Base-by-base conservation (phyloP, 1,140 invertebrate genomes). In the Euura lappo region DNA sequence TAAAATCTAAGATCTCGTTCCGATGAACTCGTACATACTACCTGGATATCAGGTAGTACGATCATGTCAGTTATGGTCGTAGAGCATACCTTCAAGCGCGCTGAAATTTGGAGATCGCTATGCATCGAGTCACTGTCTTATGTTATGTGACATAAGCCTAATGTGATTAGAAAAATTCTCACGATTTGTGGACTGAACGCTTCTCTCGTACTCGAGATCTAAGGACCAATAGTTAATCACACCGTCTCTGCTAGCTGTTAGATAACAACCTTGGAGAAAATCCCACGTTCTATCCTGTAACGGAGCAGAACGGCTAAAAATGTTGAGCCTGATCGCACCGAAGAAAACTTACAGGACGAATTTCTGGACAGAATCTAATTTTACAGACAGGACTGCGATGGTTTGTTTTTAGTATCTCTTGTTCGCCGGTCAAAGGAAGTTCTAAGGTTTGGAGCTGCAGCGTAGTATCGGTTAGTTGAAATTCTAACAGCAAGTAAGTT, bases 1-100 rank as follows among this genome's bases (percentile, higher is more conserved):
- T 94, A 94, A 83, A 94, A 94, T 75, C 92, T 87, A 8, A 94
- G 79, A 79, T 93, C 92, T 2, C 91, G 82, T 82, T 94, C 92
- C 3, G 91, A 90, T 2, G 92, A 92, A 71, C 91, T 91, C 5
- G 90, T 91, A 72, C 91, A 92, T 3, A 94, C 85, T 66, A 93
- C 89, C 79, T 91, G 91, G 11, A 94, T 90, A 81, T 94, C 93
- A 0, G 93, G 91, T 79, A 94, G 85, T 71, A 90, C 90, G 70
- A 91, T 90, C 77, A 93, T 86, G 71, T 92, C 91, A 7, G 91
- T 90, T 71, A 94, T 90, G 88, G 89, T 91, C 0, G 92, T 93
- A 3, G 86, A 80, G 74, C 88, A 88, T 69, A 91, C 88, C 82
- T 90, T 89, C 75, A 89, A 76, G 44, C 85, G 81, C 6, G 87